A percentile compares a stretch with the other conserved stretches of the same genome.
Conservation (phyloP, 2,888 invertebrate genomes). For the Neoitamus cyanurus region DNA sequence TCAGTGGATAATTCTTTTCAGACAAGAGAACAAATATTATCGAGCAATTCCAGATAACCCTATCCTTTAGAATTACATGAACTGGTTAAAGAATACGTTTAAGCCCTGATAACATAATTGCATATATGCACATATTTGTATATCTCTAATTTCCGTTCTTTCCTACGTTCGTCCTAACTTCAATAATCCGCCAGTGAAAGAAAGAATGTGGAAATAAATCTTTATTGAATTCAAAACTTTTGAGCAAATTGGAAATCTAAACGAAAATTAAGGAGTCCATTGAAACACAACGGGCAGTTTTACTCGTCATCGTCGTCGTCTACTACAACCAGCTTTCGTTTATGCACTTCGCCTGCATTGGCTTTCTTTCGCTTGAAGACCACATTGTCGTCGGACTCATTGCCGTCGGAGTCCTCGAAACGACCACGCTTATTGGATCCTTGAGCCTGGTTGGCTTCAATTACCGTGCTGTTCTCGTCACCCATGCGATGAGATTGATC, state of each 20-base stretch:
- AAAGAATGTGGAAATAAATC: neutral
- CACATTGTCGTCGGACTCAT: conserved; percentile 37
- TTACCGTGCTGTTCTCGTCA: neutral
- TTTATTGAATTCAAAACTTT: neutral
- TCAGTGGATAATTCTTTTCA: no score
- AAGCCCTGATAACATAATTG: no score
- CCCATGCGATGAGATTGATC: neutral
- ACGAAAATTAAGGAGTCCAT: neutral
- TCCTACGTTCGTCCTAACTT: neutral
- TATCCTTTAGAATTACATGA: no score
- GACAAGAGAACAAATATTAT: no score
- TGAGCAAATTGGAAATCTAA: neutral
- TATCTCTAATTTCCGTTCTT: neutral
- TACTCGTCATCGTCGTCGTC: conserved; percentile 23
- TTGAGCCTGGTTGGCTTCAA: conserved; percentile 9
- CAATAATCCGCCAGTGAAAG: neutral
- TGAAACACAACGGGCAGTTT: neutral
- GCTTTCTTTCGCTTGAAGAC: conserved; percentile 38
- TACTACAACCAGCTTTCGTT: neutral
- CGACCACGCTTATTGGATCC: conserved; percentile 45
- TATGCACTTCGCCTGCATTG: neutral
- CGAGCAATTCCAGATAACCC: no score
- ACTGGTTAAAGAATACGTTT: no score
- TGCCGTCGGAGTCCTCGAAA: conserved; percentile 10
- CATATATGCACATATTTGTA: no score